Percentiles rank a stretch among this genome's conserved stretches.
These are phyloP conservation scores for Neodon shergylaensis DNA, from an alignment of 2,113 vertebrate genomes.

Conservation along the genomic window DNA sequence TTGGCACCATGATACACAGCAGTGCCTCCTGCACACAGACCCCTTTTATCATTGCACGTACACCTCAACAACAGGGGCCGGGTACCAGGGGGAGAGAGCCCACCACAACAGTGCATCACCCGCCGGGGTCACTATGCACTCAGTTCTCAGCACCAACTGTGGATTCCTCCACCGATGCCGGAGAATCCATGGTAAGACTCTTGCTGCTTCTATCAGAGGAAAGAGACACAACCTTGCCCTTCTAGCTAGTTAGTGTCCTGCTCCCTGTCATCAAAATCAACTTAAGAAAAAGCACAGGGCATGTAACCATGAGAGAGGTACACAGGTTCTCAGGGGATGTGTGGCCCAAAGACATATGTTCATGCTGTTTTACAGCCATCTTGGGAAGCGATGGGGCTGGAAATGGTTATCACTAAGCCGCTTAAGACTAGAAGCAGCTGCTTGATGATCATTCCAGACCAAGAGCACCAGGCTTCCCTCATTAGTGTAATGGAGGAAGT, in stretches of 20 bases:
- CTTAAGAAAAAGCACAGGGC: not conserved
- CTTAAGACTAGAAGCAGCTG: not conserved
- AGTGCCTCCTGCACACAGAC: not conserved
- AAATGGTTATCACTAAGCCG: not conserved
- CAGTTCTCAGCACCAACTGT: not conserved
- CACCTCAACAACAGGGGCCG: not conserved
- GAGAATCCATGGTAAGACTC: not conserved
- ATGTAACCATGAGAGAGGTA: not conserved
- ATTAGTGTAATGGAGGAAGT: slow-evolving; percentile 12
- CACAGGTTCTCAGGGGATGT: not conserved
- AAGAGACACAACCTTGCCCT: not conserved
- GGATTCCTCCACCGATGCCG: not conserved
- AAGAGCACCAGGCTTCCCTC: not conserved
- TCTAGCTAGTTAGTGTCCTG: not conserved
- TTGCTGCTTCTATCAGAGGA: not conserved
- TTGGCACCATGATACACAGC: not conserved
- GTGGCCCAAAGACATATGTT: not conserved
- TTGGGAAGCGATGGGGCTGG: not conserved
- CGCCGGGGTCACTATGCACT: not conserved
- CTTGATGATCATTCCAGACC: not conserved
- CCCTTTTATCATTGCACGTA: not conserved
- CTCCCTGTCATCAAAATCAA: not conserved
- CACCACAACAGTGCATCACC: accelerated
- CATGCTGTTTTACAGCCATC: not conserved
- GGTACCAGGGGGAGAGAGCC: not conserved